Percentiles rank a stretch among this genome's conserved stretches.
phyloP scores from a whole-genome alignment of 2,797 vertebrate species.

The Acanthornis magna region DNA sequence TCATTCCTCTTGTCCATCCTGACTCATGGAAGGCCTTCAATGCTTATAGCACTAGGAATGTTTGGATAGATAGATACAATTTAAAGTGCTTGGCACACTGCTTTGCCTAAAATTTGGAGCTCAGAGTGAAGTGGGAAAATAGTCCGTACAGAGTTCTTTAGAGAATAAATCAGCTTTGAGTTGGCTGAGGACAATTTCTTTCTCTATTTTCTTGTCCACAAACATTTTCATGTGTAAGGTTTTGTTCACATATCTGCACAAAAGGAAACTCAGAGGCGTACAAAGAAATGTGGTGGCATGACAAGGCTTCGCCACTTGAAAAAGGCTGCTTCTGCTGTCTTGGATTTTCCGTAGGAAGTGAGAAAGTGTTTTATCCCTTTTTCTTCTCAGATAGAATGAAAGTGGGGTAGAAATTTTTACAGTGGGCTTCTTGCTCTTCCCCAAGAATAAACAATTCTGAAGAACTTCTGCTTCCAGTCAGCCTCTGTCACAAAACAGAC shows the following conservation, averaged over 20 bases:
- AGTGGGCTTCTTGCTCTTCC: not conserved
- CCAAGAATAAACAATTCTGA: not conserved
- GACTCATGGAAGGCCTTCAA: not conserved
- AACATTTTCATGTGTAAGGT: not conserved
- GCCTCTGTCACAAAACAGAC: not conserved
- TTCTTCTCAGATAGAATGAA: not conserved
- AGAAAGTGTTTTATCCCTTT: not conserved
- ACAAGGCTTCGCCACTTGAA: not conserved
- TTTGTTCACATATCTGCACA: not conserved
- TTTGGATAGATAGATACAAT: not conserved
- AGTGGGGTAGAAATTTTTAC: not conserved
- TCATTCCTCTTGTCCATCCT: not conserved
- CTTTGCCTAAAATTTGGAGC: not conserved
- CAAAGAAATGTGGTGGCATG: not conserved
- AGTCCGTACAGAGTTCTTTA: not conserved
- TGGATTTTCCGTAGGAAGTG: not conserved
- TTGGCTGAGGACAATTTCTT: not conserved
- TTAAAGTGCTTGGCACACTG: not conserved
- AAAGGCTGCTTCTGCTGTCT: not conserved
- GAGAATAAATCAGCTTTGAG: not conserved
- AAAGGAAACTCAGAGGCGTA: not conserved
- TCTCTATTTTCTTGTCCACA: not conserved
- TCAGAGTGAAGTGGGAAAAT: not conserved
- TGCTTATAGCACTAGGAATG: not conserved
- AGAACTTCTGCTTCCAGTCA: not conserved